Evolutionary conservation across 2,797 vertebrate species (phyloP), one percentile per base, ranked within the genome.

Genomic region (Calcarius lapponicus): DNA sequence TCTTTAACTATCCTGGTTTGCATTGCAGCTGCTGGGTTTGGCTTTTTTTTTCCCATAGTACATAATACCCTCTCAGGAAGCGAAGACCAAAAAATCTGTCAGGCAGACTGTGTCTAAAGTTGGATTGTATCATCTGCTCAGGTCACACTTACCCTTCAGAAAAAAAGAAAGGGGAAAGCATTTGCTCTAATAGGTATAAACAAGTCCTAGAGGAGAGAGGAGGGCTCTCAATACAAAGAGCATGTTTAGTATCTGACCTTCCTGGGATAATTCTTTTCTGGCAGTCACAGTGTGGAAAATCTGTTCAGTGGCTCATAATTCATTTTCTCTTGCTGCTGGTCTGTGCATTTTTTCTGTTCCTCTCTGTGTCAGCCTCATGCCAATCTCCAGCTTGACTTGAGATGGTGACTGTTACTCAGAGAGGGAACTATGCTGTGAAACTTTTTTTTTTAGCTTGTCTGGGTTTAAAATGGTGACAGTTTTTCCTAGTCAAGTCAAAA

Each of bases 401-500:
- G 42, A 56, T 80, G 16, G 51, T 71, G 81, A 56, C 80, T 93
- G 54, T 80, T 93, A 66, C 66, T 83, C 66, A 91, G 88, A 94
- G 70, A 84, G 45, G 28, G 76, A 87, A 78, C 48, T 83, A 42
- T 60, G 76, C 71, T 85, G 31, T 89, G 81, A 89, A 92, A 89
- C 72, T 22, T 78, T 36, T 71, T 66, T 86, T 75, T 75, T 65
- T 17, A 34, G 22, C 40, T 73, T 56, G 45, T 80, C 64, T 92
- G 38, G 16, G 61, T 96, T 78, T 88, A 71, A 74, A 86, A 87
- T 20, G 31, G 61, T 48, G 86, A 50, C 56, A 53, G 40, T 72
- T 86, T 88, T 92, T 96, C 81, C 60, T 80, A 80, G 50, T 86
- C 65, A 69, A 90, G 76, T 79, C 88, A 91, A 60, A 95, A 95